Evolutionary conservation across 1,140 invertebrate species (phyloP), one percentile per base, ranked within the genome.

Genomic region (Papilio polytes): DNA sequence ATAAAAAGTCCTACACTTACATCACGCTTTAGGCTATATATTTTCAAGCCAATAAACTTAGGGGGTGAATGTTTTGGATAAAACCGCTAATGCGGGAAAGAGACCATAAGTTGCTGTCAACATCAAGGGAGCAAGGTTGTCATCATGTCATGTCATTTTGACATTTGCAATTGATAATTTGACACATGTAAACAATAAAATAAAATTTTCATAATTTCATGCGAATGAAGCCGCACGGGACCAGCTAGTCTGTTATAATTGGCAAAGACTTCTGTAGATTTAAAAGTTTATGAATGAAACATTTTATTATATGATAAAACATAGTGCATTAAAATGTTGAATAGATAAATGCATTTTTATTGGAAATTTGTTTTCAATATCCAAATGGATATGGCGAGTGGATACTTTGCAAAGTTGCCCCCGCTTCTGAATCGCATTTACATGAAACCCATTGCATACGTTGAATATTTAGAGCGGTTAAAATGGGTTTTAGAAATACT

Each of bases 391-490:
- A 70, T 70, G 63, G 63, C 63, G 63, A 70, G 63, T 70, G 63
- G 63, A 70, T 70, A 70, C 63, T 70, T 70, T 70, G 63, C 63
- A 66, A 66, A 66, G 63, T 70, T 31, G 22, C 63, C 63, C 73
- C 74, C 74, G 74, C 44, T 76, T 76, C 46, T 20, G 46, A 76
- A 51, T 76, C 41, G 74, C 41, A 76, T 76, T 76, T 76, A 46
- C 74, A 76, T 76, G 46, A 51, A 76, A 76, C 74, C 74, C 22
- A 76, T 76, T 76, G 74, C 74, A 76, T 76, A 76, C 74, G 74
- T 51, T 76, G 74, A 76, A 76, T 76, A 76, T 76, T 76, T 76
- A 76, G 44, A 53, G 20, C 12, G 20, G 41, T 46, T 76, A 76
- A 48, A 76, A 51, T 76, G 46, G 44, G 1, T 3, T 76, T 51